Base-by-base conservation (phyloP, 2,113 vertebrate species). In the Nematolebias whitei region DNA sequence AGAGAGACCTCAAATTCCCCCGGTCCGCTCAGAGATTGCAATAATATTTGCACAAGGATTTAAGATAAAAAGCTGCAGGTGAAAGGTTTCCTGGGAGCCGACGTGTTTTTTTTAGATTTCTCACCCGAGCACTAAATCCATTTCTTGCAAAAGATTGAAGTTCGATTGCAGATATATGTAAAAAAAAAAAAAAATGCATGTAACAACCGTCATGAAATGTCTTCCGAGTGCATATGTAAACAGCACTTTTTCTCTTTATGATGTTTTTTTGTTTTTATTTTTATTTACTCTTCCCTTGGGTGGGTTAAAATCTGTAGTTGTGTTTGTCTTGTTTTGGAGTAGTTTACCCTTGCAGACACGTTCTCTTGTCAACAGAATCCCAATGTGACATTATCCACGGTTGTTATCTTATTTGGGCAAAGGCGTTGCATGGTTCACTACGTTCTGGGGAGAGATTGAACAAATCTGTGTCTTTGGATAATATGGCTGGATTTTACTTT, bases 31-130 rank as follows among this genome's bases (percentile, higher is more conserved):
- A 15, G 32, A 87, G 77, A 89, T 83, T 76, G 81, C 76, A 53
- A 69, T 72, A 79, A 88, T 86, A 89, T 90, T 89, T 88, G 74
- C 69, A 80, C 87, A 90, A 85, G 82, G 80, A 59, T 82, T 82
- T 85, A 82, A 78, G 76, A 84, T 85, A 84, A 85, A n/a, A 89
- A 83, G 80, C 79, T 76, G 58, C 57, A 85, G 78, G 78, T 85
- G 83, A 87, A 68, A 86, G 69, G 63, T 71, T 85, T 68, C 24
- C 63, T 51, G 44, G 44, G 80, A 71, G 69, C 68, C 82, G 76
- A 60, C 68, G 43, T 74, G 51, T 64, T 39, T 84, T 79, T 24
- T 81, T 83, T 85, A 74, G 50, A 53, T 62, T 32, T 80, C 67
- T 70, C 57, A 54, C 32, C 62, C 0, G 2, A 14, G 51, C 49